Evolutionary conservation across 2,113 vertebrate species (phyloP).

Genomic region (Thalassoma bifasciatum): DNA sequence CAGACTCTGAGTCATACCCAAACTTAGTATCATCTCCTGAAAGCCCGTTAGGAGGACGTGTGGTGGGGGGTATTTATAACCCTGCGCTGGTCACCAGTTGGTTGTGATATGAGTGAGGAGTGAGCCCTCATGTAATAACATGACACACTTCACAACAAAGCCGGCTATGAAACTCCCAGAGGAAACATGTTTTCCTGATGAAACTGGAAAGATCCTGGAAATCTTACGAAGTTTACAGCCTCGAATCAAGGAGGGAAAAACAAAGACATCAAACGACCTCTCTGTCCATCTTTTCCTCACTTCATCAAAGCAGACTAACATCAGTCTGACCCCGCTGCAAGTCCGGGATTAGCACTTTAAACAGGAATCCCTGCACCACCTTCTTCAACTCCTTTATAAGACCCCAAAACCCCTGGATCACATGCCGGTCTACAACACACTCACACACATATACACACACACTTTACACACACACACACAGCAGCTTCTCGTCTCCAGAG

Average conservation of each 20-base stretch:
- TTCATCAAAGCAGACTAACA: conserved; percentile 24
- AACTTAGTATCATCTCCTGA: conserved; percentile 80
- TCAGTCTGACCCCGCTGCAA: conserved; percentile 4
- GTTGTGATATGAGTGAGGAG: conserved; percentile 46
- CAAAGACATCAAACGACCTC: neutral
- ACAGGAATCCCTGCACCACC: conserved; percentile 40
- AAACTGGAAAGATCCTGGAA: neutral
- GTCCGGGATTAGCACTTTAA: conserved; percentile 31
- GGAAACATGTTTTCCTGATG: neutral
- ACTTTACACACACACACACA: conserved; percentile 19
- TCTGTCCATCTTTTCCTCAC: neutral
- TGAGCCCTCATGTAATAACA: conserved; percentile 57
- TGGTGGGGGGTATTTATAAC: conserved; percentile 74
- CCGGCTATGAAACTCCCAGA: conserved; percentile 17
- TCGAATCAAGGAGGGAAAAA: neutral
- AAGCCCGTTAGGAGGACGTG: conserved; percentile 75
- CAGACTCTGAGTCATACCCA: conserved; percentile 79
- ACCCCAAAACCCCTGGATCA: conserved; percentile 50
- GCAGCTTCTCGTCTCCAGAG: conserved; percentile 60
- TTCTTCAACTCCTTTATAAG: conserved; percentile 40
- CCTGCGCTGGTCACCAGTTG: conserved; percentile 46
- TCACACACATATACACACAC: conserved; percentile 5
- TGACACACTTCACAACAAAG: conserved; percentile 59
- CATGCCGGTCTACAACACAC: conserved; percentile 29
- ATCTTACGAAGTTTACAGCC: neutral